Percentiles rank a stretch among this genome's conserved stretches.
Conservation (phyloP, 2,113 vertebrate genomes). For the Seriola aureovittata region DNA sequence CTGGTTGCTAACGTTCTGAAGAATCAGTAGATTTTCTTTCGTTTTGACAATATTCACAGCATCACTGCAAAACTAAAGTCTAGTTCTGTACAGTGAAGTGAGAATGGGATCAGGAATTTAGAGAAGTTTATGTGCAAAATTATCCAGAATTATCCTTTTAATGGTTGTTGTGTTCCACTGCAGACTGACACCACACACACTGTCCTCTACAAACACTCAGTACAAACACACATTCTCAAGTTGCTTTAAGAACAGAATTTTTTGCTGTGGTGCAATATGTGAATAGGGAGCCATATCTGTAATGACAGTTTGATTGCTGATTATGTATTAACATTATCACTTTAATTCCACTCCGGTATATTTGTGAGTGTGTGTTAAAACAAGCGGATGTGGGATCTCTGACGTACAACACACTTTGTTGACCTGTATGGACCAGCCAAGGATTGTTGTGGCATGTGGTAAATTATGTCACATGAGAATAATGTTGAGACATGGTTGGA, state of each 20-base stretch:
- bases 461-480: not conserved
- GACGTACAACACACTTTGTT: not conserved
- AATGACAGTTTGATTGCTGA: not conserved
- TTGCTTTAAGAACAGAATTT: not conserved
- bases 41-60: not conserved
- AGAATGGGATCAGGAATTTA: not conserved
- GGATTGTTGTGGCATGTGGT: not conserved
- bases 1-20: not conserved
- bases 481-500: not conserved
- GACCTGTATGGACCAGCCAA: not conserved
- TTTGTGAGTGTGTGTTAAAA: slow-evolving; percentile 12
- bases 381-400: not conserved
- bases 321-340: not conserved
- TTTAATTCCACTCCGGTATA: not conserved
- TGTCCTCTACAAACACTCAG: not conserved
- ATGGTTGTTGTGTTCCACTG: not conserved
- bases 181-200: too few relatives aligned
- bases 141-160: not conserved
- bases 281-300: slow-evolving; percentile 7
- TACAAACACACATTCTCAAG: not conserved
- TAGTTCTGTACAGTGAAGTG: not conserved
- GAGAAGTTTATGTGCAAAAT: too few relatives aligned
- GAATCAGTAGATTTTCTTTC: not conserved
- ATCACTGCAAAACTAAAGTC: not conserved
- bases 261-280: not conserved